Evolutionary conservation across 2,888 invertebrate species (phyloP), one percentile per base, ranked within the genome.

Genomic region (Spodoptera exigua): DNA sequence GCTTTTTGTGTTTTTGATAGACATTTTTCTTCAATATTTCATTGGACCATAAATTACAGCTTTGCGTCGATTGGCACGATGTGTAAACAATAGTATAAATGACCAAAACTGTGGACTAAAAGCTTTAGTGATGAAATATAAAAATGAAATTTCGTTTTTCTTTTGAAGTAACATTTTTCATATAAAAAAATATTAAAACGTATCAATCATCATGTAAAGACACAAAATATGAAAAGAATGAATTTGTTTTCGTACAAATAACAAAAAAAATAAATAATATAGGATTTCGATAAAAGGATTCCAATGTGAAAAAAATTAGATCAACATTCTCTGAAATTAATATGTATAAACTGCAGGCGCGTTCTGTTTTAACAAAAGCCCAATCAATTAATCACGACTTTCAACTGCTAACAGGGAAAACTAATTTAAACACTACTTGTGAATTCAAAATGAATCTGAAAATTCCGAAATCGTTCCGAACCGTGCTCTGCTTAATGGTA

Each of bases 381-480:
- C 37, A 60, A 67, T 54, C 39, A 44, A 51, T 62, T 43, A 61
- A 61, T 35, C 47, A 53, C n/a, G 32, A 36, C 27, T 27, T 27
- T 27, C 27, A 27, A 27, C 27, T 27, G 21, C 41, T 53, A 49
- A 49, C 36, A 40, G 14, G 34, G 18, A 41, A 34, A 55, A 56
- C 36, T 56, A 56, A 56, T 52, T 70, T 52, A 14, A 56, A 40
- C 13, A 70, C 9, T 47, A 56, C 40, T 56, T 53, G 36, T 49
- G 48, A 63, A 70, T 61, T 49, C 17, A 46, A 18, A 65, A 65
- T 69, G 11, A 27, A 61, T 52, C 34, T 52, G 34, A 64, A 47
- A 13, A n/a, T n/a, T 36, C 18, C 18, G 12, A 13, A 17, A 27
- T 5, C 27, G 27, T 27, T 27, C 27, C 46, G 9, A 32, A 37